Evolutionary conservation across 2,888 invertebrate species (phyloP).

Genomic region (Dusona sp.): DNA sequence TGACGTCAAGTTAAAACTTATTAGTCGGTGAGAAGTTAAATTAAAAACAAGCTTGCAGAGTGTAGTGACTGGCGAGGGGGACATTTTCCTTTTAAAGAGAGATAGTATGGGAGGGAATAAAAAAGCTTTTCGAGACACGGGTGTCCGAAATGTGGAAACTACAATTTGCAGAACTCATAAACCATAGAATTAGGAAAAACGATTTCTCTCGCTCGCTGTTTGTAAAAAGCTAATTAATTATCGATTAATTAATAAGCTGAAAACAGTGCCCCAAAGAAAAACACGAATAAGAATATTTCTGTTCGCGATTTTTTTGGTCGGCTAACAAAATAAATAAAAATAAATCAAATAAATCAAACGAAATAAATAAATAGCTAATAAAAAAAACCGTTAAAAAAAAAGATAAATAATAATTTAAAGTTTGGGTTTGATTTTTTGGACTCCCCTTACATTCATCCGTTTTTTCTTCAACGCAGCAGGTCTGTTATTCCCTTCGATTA

Average conservation of each 20-base stretch:
- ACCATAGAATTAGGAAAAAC: background rate
- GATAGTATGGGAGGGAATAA: background rate
- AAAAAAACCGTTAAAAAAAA: too few species aligned
- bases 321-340: too few species aligned
- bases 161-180: background rate
- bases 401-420: background rate
- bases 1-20: background rate
- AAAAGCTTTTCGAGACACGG: background rate
- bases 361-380: too few species aligned
- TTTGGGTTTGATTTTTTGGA: background rate
- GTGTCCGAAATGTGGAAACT: background rate
- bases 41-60: background rate
- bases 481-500: constrained; percentile 4
- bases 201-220: background rate
- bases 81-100: background rate
- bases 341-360: too few species aligned
- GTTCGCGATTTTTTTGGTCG: background rate
- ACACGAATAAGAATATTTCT: background rate
- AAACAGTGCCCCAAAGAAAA: background rate
- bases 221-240: background rate
- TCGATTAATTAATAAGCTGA: too few species aligned
- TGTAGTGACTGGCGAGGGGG: background rate
- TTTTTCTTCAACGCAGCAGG: background rate
- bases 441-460: background rate
- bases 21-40: background rate